These are phyloP conservation scores for Colius striatus DNA, from an alignment of 2,113 vertebrate species.

Conservation along the genomic window DNA sequence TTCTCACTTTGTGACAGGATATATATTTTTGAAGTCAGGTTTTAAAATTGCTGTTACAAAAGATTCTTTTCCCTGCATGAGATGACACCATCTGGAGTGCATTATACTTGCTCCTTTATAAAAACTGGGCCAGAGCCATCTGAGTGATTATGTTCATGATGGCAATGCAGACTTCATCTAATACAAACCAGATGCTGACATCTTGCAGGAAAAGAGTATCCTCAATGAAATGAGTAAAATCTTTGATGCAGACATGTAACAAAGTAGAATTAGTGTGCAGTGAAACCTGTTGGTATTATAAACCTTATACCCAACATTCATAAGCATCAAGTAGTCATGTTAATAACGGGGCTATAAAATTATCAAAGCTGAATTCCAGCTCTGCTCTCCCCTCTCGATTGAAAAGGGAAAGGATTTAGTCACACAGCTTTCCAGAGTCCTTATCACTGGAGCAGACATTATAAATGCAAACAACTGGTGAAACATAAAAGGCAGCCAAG, in stretches of 20 bases:
- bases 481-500: conserved; percentile 26
- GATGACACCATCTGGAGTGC: conserved; percentile 71
- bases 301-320: background rate
- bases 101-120: conserved; percentile 65
- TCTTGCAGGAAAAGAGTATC: conserved; percentile 35
- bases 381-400: background rate
- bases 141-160: conserved; percentile 63
- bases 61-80: conserved; percentile 30
- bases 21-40: conserved; percentile 26
- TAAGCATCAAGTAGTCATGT: background rate
- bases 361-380: background rate
- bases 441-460: background rate
- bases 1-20: background rate
- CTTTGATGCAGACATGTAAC: conserved; percentile 21
- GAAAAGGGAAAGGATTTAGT: background rate
- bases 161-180: conserved; percentile 58
- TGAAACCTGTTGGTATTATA: background rate
- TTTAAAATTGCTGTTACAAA: conserved; percentile 61
- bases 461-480: conserved; percentile 28
- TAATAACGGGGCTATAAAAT: background rate
- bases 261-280: background rate
- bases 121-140: conserved; percentile 66
- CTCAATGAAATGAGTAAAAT: conserved; percentile 35
- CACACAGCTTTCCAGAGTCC: background rate
- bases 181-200: conserved; percentile 69